Base-by-base conservation (phyloP, 2,113 vertebrate genomes). In the Syrmaticus mikado region DNA sequence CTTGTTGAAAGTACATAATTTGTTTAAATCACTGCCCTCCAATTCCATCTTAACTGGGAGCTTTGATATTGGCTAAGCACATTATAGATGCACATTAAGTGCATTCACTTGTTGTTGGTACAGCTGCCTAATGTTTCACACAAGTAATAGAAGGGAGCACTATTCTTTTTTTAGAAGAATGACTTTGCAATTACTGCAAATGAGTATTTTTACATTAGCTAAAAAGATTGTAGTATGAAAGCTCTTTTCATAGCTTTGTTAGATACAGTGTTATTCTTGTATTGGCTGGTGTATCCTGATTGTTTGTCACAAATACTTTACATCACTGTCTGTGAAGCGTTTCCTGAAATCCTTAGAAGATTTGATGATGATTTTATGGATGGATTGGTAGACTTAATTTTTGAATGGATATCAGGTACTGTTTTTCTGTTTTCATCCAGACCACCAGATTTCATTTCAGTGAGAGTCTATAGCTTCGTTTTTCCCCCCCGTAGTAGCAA, bases 331-430 rank as follows among this genome's bases (percentile, higher is more conserved):
- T 97, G 87, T 58, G 87, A 94, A 95, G 91, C 95, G 57, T 97
- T 98, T 95, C 95, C 95, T 87, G 82, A 96, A 68, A 97, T 92
- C 28, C 36, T 62, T 67, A 14, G 75, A 38, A 46, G 38, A 72
- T 97, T 98, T 92, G 90, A 92, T 94, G 84, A 94, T 87, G 73
- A 91, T 79, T 97, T 97, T 94, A 97, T 96, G 90, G 87, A 96
- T 82, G 88, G 96, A 58, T 81, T 96, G 64, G 68, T 96, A 68
- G 94, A 95, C 75, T 91, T 92, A 46, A 90, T 97, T 93, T 97
- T 89, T 67, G 83, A 96, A 52, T 98, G 97, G 97, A 40, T 97
- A 79, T 97, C 95, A 98, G 96, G 95, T 98, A 98, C 43, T 90
- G 76, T 86, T 76, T 48, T 18, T 13, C 45, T 80, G 81, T 76